Percentiles rank a stretch among this genome's conserved stretches.
Conservation (phyloP, 2,113 vertebrate species). For the Paracanthobrama guichenoti region DNA sequence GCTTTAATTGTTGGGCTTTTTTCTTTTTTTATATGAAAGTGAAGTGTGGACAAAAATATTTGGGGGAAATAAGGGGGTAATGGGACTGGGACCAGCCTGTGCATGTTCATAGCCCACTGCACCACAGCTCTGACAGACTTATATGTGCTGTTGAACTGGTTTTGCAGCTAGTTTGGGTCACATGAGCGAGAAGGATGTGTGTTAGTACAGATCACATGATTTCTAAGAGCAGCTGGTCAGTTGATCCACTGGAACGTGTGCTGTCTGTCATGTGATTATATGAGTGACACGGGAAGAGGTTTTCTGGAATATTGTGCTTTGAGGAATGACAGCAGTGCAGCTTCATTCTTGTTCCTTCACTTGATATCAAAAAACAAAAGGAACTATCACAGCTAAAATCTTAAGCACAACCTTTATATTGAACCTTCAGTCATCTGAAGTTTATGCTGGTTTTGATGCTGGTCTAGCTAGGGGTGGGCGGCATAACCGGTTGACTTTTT, state of each 20-base stretch:
- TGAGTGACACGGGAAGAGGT: conserved; percentile 8
- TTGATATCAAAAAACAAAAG: background rate
- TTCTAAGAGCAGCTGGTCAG: conserved; percentile 20
- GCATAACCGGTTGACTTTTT: background rate
- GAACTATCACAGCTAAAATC: background rate
- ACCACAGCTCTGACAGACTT: background rate
- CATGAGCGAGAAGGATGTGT: background rate
- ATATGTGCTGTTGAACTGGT: background rate
- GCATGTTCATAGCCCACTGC: background rate
- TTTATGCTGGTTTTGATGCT: background rate
- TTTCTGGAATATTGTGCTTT: background rate
- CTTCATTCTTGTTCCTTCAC: background rate
- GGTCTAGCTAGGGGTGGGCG: background rate
- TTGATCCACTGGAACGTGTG: conserved; percentile 30
- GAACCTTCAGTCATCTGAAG: background rate
- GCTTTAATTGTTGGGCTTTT: background rate
- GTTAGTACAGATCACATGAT: conserved; percentile 29
- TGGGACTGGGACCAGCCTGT: background rate
- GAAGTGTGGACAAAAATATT: background rate
- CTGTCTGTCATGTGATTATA: conserved; percentile 40
- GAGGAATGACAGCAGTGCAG: background rate
- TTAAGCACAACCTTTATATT: background rate
- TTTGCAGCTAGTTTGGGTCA: conserved; percentile 3
- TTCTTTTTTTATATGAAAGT: background rate
- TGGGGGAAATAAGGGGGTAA: background rate